A percentile compares a stretch with the other conserved stretches of the same genome.
These are phyloP conservation scores for Zaprionus vittiger DNA, from an alignment of 1,140 invertebrate species.

Conservation along the genomic window DNA sequence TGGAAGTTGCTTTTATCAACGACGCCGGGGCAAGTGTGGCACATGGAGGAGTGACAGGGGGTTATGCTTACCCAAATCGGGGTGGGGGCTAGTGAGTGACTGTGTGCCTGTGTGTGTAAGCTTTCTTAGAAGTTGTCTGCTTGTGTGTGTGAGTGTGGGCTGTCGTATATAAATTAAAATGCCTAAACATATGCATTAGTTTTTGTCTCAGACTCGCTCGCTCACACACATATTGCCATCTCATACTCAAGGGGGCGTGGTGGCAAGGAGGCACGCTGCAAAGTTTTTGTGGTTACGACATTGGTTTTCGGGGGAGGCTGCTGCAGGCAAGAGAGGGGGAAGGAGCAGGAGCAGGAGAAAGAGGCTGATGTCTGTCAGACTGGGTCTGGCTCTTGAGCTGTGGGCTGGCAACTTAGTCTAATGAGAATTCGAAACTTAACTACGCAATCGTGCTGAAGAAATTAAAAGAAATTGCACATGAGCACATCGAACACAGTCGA, in stretches of 20 bases:
- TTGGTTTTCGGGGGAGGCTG: constrained; percentile 61
- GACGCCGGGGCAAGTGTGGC: constrained; percentile 48
- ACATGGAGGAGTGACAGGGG: too few relatives aligned
- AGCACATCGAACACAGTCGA: constrained; percentile 20
- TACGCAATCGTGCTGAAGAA: constrained; percentile 81
- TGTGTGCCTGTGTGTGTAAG: constrained; percentile 49
- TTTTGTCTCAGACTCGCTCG: constrained; percentile 67
- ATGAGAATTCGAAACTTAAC: constrained; percentile 82
- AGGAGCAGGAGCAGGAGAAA: neutral
- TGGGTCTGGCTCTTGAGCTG: constrained; percentile 72
- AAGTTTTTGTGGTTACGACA: constrained; percentile 82
- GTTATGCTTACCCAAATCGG: constrained; percentile 11
- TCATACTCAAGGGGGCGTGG: constrained; percentile 25
- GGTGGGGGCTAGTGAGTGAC: constrained; percentile 36
- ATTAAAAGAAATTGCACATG: constrained; percentile 80
- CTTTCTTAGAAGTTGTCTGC: constrained; percentile 69
- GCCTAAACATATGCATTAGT: constrained; percentile 83
- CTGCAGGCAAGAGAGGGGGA: constrained; percentile 15
- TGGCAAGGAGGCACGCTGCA: constrained; percentile 48
- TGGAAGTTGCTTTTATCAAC: constrained; percentile 83
- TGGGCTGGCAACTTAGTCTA: constrained; percentile 81
- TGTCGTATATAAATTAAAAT: constrained; percentile 83
- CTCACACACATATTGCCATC: constrained; percentile 33
- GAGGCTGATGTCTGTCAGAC: constrained; percentile 59
- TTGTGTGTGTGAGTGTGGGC: constrained; percentile 28